Evolutionary conservation across 1,140 invertebrate genomes (phyloP).

Genomic region (Macrostomum lignano): DNA sequence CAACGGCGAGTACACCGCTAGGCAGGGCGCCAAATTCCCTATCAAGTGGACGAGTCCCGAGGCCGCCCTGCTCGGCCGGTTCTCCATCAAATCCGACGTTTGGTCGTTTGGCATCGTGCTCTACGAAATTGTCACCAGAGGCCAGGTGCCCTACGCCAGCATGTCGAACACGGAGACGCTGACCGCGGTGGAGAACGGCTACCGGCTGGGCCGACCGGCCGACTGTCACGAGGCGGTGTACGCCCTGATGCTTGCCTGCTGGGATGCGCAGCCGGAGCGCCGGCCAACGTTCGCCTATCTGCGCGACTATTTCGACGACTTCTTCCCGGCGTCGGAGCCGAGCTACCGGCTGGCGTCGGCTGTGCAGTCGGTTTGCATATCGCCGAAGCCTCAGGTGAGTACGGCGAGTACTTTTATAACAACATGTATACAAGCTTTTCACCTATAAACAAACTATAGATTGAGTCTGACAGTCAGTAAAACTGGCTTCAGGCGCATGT

Average conservation of each 20-base stretch:
- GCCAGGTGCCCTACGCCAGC: slow-evolving; percentile 60
- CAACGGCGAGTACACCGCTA: slow-evolving; percentile 69
- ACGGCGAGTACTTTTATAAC: no score
- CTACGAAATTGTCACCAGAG: slow-evolving; percentile 84
- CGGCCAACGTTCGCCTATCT: slow-evolving; percentile 86
- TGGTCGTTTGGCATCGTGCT: no score
- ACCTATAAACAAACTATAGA: no score
- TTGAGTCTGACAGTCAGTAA: no score
- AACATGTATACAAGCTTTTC: no score
- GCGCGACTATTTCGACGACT: slow-evolving; percentile 82
- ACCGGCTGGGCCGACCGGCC: slow-evolving; percentile 53
- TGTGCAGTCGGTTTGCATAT: no score
- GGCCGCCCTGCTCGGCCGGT: slow-evolving; percentile 92
- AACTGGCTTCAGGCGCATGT: no score
- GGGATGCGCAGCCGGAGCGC: slow-evolving; percentile 45
- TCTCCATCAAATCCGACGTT: no score
- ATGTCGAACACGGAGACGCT: slow-evolving; percentile 50
- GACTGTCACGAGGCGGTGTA: slow-evolving; percentile 59
- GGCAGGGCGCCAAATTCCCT: slow-evolving; percentile 88
- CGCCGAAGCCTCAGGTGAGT: no score
- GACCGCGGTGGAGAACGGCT: slow-evolving; percentile 71
- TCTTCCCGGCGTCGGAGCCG: slow-evolving; percentile 70
- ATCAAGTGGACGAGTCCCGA: slow-evolving; percentile 99
- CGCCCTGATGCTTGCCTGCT: slow-evolving; percentile 28
- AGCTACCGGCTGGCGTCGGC: slow-evolving; percentile 34